A percentile compares a stretch with the other conserved stretches of the same genome.
These are phyloP conservation scores for Macropus fuliginosus DNA, from an alignment of 2,797 vertebrate species.

Conservation along the genomic window DNA sequence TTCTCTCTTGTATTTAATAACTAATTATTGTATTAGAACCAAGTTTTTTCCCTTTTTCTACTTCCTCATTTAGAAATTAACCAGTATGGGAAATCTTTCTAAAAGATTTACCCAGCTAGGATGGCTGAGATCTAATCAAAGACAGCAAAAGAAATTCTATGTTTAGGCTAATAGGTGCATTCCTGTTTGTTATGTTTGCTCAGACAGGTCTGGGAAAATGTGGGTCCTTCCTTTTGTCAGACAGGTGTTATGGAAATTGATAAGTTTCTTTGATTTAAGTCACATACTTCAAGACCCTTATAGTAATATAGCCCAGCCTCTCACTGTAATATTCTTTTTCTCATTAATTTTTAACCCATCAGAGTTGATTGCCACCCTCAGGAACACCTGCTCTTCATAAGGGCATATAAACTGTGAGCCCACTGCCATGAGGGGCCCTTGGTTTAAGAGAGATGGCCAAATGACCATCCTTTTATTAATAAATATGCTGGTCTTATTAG, in stretches of 20 bases:
- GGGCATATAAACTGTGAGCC: not conserved
- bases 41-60: not conserved
- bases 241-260: not conserved
- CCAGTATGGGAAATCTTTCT: not conserved
- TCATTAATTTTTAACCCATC: not conserved
- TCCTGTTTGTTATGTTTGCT: not conserved
- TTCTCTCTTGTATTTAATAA: not conserved
- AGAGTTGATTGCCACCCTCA: not conserved
- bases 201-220: not conserved
- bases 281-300: not conserved
- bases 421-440: not conserved
- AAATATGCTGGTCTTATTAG: not conserved
- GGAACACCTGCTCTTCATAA: not conserved
- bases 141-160: not conserved
- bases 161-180: not conserved
- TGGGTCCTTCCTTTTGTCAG: not conserved
- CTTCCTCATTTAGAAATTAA: not conserved
- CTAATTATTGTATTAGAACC: not conserved
- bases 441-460: not conserved
- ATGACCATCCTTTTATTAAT: not conserved
- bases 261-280: not conserved
- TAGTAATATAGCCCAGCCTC: not conserved
- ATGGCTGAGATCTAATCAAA: not conserved
- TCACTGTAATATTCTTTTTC: not conserved
- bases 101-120: not conserved